Evolutionary conservation across 2,888 invertebrate species (phyloP).

Genomic region (Napeogenes inachia): DNA sequence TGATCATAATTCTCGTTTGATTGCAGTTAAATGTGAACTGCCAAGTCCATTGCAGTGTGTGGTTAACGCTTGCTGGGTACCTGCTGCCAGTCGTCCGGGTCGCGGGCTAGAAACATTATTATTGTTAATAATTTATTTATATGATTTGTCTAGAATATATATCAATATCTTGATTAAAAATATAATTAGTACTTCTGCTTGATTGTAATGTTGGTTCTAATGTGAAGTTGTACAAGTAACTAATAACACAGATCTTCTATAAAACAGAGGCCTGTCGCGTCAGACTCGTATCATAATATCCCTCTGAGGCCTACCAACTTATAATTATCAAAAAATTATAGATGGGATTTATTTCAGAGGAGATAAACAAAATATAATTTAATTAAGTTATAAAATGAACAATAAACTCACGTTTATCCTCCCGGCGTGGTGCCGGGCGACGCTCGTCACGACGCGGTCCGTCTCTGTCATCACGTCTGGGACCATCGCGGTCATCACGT

Average conservation of each 20-base stretch:
- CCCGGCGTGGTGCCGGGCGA: constrained; percentile 60
- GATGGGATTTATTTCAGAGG: constrained; percentile 37
- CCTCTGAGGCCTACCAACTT: constrained; percentile 39
- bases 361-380: not conserved
- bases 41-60: constrained; percentile 32
- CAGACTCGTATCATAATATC: constrained; percentile 27
- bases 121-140: too few relatives aligned
- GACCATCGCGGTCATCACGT: constrained; percentile 39
- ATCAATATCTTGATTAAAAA: too few relatives aligned
- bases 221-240: not conserved
- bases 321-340: constrained; percentile 22
- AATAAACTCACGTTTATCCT: constrained; percentile 67
- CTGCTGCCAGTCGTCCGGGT: constrained; percentile 78
- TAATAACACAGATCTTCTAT: constrained; percentile 16
- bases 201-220: not conserved
- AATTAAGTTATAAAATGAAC: not conserved
- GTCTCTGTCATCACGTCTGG: constrained; percentile 53
- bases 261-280: constrained; percentile 26
- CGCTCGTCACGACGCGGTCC: constrained; percentile 45
- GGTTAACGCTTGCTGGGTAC: constrained; percentile 71
- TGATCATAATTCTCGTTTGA: not conserved
- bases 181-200: not conserved
- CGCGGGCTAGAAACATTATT: constrained; percentile 51
- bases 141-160: too few relatives aligned
- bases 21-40: constrained; percentile 13